A percentile compares a stretch with the other conserved stretches of the same genome.
phyloP scores from a whole-genome alignment of 2,113 vertebrate species.

The Ellobius talpinus region DNA sequence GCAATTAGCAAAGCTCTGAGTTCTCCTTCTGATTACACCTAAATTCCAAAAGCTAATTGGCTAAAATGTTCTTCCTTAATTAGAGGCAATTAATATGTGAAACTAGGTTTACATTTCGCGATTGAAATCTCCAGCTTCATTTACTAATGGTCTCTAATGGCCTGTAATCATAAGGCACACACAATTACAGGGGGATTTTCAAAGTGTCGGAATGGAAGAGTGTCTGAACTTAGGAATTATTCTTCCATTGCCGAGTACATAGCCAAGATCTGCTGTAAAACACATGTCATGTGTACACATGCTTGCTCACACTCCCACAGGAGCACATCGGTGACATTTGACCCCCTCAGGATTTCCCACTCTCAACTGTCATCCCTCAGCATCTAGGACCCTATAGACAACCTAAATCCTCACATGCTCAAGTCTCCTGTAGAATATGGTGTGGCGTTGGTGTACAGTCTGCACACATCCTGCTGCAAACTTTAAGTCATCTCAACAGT shows the following conservation, averaged over 20 bases:
- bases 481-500: background rate
- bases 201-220: conserved; percentile 6
- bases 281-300: accelerated
- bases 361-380: background rate
- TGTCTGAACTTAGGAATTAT: conserved; percentile 38
- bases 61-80: conserved; percentile 74
- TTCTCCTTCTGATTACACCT: conserved; percentile 70
- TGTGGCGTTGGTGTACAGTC: background rate
- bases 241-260: background rate
- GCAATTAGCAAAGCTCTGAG: conserved; percentile 69
- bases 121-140: conserved; percentile 69
- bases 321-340: background rate
- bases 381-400: background rate
- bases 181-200: conserved; percentile 63
- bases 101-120: conserved; percentile 60
- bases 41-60: conserved; percentile 76
- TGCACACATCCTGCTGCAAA: background rate
- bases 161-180: conserved; percentile 55
- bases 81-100: conserved; percentile 79
- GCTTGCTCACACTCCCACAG: background rate
- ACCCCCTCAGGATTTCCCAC: background rate
- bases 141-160: conserved; percentile 74
- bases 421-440: background rate
- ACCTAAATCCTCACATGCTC: background rate
- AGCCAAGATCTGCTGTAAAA: background rate